These are phyloP conservation scores for Caracal caracal DNA, from an alignment of 2,113 vertebrate species.

Conservation along the genomic window DNA sequence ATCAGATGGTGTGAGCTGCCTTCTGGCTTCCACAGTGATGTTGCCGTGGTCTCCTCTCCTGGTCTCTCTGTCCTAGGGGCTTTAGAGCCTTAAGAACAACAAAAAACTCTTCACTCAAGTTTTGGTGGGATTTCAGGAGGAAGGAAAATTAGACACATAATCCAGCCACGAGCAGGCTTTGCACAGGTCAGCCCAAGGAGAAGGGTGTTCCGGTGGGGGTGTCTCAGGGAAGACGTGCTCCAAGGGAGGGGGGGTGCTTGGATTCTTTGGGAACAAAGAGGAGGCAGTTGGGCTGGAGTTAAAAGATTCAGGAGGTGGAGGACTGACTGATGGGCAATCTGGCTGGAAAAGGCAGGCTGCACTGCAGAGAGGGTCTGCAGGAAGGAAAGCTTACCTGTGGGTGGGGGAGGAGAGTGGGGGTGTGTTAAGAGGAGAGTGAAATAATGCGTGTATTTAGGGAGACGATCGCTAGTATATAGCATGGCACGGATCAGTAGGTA, in stretches of 20 bases:
- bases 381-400: neutral
- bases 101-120: neutral
- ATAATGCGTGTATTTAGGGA: neutral
- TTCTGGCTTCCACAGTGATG: neutral
- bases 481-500: neutral
- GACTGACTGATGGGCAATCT: neutral
- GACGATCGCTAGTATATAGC: neutral
- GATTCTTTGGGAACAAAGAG: neutral
- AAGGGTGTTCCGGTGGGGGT: neutral
- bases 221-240: rapidly evolving
- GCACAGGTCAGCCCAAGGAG: neutral
- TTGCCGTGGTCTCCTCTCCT: neutral
- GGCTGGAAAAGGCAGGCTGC: neutral
- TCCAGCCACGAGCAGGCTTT: neutral
- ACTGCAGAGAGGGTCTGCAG: neutral
- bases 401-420: too few relatives aligned
- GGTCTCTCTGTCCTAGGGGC: neutral
- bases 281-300: neutral
- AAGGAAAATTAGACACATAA: neutral
- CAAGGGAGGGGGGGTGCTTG: neutral
- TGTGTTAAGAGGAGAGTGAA: neutral
- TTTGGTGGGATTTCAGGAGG: neutral
- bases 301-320: neutral
- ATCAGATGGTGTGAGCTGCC: neutral
- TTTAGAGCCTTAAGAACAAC: neutral